Evolutionary conservation across 2,113 vertebrate genomes (phyloP).

Genomic region (Paracanthobrama guichenoti): DNA sequence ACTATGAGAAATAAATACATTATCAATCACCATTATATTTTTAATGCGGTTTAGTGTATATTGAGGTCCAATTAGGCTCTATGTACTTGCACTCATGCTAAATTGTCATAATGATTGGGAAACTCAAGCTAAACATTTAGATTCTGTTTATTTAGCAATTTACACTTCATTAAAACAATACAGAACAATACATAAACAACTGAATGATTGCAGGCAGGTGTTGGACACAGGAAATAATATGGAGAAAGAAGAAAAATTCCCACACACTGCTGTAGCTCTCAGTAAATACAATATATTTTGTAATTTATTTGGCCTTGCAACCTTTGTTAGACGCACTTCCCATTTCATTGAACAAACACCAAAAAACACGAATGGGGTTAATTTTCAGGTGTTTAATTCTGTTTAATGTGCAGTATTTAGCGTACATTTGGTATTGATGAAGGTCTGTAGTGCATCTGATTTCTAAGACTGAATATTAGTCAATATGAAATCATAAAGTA

Average conservation of each 20-base stretch:
- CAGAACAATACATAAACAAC: constrained; percentile 17
- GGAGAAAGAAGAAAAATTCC: constrained; percentile 3
- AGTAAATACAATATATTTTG: not conserved
- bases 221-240: not conserved
- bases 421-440: not conserved
- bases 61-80: not conserved
- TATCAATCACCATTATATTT: not conserved
- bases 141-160: constrained; percentile 8
- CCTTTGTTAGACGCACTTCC: not conserved
- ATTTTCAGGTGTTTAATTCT: not conserved
- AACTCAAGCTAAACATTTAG: constrained; percentile 5
- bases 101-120: constrained; percentile 10
- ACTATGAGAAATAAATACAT: not conserved
- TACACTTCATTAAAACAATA: constrained; percentile 6
- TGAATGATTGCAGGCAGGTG: constrained; percentile 17
- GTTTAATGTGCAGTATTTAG: not conserved
- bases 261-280: not conserved
- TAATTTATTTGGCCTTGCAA: not conserved
- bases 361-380: not conserved
- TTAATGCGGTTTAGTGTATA: not conserved
- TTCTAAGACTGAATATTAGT: not conserved
- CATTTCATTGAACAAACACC: not conserved
- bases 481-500: constrained; percentile 26
- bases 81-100: not conserved
- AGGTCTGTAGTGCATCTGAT: not conserved